Evolutionary conservation across 2,888 invertebrate genomes (phyloP).

Genomic region (Trissonchulus sp.): DNA sequence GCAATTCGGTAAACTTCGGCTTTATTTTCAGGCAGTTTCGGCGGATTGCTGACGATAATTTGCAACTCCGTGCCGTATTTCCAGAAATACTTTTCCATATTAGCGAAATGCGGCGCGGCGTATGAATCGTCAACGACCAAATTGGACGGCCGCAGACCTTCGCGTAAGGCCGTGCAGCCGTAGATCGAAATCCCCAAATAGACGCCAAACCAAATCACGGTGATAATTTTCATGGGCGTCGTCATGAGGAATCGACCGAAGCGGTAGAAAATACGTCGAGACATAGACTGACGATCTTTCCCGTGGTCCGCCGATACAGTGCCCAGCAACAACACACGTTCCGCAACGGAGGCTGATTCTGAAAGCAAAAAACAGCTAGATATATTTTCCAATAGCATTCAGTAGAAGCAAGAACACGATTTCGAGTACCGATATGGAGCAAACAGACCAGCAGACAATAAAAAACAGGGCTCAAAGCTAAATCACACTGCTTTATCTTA

Average conservation of each 20-base stretch:
- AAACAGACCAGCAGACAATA: too few relatives aligned
- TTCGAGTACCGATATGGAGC: too few relatives aligned
- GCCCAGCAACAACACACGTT: too few relatives aligned
- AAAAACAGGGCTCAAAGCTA: too few relatives aligned
- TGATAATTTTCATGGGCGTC: constrained; percentile 58
- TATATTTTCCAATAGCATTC: too few relatives aligned
- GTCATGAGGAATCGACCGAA: constrained; percentile 28
- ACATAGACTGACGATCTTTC: too few relatives aligned
- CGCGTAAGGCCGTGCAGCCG: constrained; percentile 72
- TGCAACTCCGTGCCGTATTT: constrained; percentile 66
- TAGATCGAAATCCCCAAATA: constrained; percentile 78
- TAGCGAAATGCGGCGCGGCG: constrained; percentile 79
- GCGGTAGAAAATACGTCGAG: neutral
- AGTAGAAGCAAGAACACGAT: too few relatives aligned
- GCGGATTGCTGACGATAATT: constrained; percentile 2
- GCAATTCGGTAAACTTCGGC: too few relatives aligned
- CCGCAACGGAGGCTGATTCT: neutral
- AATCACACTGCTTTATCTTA: too few relatives aligned
- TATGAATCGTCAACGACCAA: constrained; percentile 80
- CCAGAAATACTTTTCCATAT: constrained; percentile 79
- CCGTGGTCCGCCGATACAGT: too few relatives aligned
- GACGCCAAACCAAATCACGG: constrained; percentile 64
- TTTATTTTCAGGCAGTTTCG: neutral
- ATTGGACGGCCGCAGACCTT: constrained; percentile 81
- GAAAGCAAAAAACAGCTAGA: neutral